A percentile compares a stretch with the other conserved stretches of the same genome.
Conservation (phyloP, 2,797 vertebrate genomes). For the Diceros bicornis region DNA sequence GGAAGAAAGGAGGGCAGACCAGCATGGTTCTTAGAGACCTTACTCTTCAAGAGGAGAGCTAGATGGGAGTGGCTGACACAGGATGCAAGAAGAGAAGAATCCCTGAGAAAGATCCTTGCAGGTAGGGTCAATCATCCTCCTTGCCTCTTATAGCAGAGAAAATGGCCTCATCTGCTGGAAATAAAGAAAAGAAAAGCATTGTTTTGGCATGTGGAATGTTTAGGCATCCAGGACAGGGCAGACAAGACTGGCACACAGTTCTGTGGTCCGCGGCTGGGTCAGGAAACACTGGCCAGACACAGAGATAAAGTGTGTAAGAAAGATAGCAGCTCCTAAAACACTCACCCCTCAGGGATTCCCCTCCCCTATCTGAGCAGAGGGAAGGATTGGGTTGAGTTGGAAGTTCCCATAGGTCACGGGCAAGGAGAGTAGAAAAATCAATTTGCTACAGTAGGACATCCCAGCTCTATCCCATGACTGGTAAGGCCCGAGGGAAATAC, state of each 20-base stretch:
- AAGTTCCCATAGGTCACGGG: constrained; percentile 72
- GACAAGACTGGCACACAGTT: neutral
- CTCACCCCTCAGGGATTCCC: constrained; percentile 9
- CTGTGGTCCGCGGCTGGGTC: neutral
- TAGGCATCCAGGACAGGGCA: neutral
- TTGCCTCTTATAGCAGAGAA: neutral
- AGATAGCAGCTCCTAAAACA: neutral
- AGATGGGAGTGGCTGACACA: too few relatives aligned
- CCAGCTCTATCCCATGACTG: constrained; percentile 73
- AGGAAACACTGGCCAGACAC: constrained; percentile 15
- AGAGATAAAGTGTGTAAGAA: constrained; percentile 47
- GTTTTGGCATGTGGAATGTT: neutral
- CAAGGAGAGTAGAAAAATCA: constrained; percentile 72
- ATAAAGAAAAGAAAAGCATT: neutral
- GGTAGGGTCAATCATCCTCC: neutral
- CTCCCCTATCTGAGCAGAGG: constrained; percentile 19
- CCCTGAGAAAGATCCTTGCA: neutral
- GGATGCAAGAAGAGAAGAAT: neutral
- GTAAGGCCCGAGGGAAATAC: constrained; percentile 74
- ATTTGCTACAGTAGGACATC: constrained; percentile 72
- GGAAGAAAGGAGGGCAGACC: neutral
- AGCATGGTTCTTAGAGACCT: neutral
- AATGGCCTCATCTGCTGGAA: neutral
- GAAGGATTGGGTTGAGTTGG: neutral
- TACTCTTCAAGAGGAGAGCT: neutral